These are phyloP conservation scores for Spisula solida DNA, from an alignment of 2,888 invertebrate genomes.

Conservation along the genomic window DNA sequence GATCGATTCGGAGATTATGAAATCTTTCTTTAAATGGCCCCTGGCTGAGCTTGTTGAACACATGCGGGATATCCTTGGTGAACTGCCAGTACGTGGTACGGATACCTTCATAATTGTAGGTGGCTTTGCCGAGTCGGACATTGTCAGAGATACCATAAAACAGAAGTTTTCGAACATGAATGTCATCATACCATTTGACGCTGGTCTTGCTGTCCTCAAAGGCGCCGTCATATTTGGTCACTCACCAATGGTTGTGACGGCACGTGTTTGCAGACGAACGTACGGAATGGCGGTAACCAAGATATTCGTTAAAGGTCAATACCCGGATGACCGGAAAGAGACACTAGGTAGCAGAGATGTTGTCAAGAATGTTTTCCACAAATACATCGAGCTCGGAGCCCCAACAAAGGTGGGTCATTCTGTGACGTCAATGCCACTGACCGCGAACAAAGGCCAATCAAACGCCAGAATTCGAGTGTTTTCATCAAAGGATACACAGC, in stretches of 20 bases:
- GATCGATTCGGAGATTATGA: conserved; percentile 57
- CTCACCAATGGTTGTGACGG: conserved; percentile 61
- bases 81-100: conserved; percentile 55
- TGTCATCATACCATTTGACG: conserved; percentile 64
- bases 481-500: conserved; percentile 54
- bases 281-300: conserved; percentile 66
- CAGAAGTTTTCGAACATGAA: conserved; percentile 61
- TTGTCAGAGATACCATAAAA: conserved; percentile 62
- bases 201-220: conserved; percentile 65
- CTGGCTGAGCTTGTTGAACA: conserved; percentile 61
- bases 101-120: conserved; percentile 64
- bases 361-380: conserved; percentile 64
- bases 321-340: conserved; percentile 52
- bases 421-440: conserved; percentile 47
- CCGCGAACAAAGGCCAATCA: conserved; percentile 40
- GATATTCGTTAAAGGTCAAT: conserved; percentile 45
- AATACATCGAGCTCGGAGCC: conserved; percentile 59
- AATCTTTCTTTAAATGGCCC: conserved; percentile 60
- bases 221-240: conserved; percentile 71
- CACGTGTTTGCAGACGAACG: conserved; percentile 63
- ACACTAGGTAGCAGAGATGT: conserved; percentile 32
- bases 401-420: conserved; percentile 58
- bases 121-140: conserved; percentile 65
- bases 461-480: conserved; percentile 54
- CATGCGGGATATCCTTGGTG: conserved; percentile 61